phyloP scores from a whole-genome alignment of 2,113 vertebrate species.

The Oxyruncus cristatus region DNA sequence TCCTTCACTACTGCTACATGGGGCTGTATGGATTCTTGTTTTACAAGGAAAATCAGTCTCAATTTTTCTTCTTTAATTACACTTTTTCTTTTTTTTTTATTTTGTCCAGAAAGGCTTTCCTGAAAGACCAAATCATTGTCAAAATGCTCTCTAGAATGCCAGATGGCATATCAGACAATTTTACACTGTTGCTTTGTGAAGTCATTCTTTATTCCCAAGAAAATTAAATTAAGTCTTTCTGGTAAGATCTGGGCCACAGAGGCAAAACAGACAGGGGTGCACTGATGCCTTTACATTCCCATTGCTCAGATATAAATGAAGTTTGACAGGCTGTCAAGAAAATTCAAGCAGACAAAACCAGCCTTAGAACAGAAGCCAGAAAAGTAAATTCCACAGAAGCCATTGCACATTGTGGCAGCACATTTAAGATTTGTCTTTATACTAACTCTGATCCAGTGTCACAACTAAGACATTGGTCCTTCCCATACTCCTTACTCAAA shows the following conservation, averaged over 20 bases:
- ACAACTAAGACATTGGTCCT: neutral
- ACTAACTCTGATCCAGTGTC: neutral
- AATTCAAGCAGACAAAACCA: neutral
- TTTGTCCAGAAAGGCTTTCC: neutral
- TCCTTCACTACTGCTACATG: neutral
- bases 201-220: slow-evolving; percentile 23
- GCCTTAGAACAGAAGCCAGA: neutral
- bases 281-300: neutral
- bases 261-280: neutral
- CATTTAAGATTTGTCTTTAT: slow-evolving; percentile 1
- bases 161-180: neutral
- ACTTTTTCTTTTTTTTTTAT: neutral
- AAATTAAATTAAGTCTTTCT: slow-evolving; percentile 38
- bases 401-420: neutral
- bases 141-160: neutral
- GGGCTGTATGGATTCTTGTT: neutral
- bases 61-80: neutral
- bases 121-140: slow-evolving; percentile 2
- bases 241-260: neutral
- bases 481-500: neutral
- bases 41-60: neutral
- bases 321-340: neutral
- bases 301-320: neutral
- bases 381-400: neutral
- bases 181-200: neutral